These are phyloP conservation scores for Tupiocoris notatus DNA, from an alignment of 2,888 invertebrate species.

Conservation along the genomic window DNA sequence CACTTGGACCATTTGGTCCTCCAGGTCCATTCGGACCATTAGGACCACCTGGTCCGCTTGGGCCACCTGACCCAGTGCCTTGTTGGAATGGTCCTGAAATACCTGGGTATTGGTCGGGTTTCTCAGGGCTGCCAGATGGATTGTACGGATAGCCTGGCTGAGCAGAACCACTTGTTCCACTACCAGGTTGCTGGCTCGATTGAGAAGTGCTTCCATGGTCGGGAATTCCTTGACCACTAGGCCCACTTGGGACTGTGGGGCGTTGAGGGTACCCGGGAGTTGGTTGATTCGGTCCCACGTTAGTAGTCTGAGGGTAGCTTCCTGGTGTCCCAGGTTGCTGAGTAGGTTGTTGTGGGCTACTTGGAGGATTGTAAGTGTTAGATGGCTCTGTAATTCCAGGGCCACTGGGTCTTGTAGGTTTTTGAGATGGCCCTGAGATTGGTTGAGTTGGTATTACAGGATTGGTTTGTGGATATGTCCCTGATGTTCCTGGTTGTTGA, in stretches of 20 bases:
- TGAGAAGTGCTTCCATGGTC: no score
- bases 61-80: slow-evolving; percentile 46
- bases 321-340: slow-evolving; percentile 42
- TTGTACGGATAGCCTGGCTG: not conserved
- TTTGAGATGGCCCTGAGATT: no score
- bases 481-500: no score
- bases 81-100: slow-evolving; percentile 40
- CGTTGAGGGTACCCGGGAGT: no score
- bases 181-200: slow-evolving; percentile 25
- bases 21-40: slow-evolving; percentile 44
- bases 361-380: not conserved
- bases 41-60: slow-evolving; percentile 49
- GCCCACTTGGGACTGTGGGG: no score
- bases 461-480: no score
- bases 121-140: not conserved
- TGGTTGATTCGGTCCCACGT: no score
- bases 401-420: no score
- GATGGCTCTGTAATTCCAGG: no score
- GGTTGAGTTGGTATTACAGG: no score
- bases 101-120: slow-evolving; percentile 44
- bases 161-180: slow-evolving; percentile 33
- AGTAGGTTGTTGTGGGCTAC: slow-evolving; percentile 44
- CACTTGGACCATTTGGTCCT: slow-evolving; percentile 45
- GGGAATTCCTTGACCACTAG: no score
- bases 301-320: slow-evolving; percentile 42